A percentile compares a stretch with the other conserved stretches of the same genome.
These are phyloP conservation scores for Crotalus horridus DNA, from an alignment of 2,113 vertebrate genomes.

Conservation along the genomic window DNA sequence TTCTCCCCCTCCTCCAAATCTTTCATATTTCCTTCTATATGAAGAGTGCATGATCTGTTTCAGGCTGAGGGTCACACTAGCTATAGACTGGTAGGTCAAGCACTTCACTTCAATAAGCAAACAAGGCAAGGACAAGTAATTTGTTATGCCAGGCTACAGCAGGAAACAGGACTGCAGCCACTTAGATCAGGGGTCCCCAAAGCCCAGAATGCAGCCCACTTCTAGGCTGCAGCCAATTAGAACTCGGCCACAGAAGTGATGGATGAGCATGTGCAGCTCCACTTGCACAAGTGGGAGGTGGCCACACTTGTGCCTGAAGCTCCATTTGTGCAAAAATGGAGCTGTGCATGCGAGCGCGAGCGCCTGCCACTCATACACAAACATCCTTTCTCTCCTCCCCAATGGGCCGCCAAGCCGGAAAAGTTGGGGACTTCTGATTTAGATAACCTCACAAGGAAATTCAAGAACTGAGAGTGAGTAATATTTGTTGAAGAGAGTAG, in stretches of 20 bases:
- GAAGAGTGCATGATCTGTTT: neutral
- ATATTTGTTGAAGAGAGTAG: neutral
- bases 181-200: neutral
- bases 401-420: neutral
- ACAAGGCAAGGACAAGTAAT: neutral
- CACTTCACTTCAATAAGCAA: neutral
- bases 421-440: neutral
- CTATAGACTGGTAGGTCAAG: neutral
- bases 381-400: neutral
- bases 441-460: neutral
- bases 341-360: too few relatives aligned
- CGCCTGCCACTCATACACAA: neutral
- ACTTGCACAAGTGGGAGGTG: neutral
- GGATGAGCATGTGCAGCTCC: neutral
- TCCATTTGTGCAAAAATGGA: neutral
- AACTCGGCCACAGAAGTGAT: neutral
- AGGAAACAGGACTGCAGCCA: neutral
- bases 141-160: neutral
- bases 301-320: rapidly evolving
- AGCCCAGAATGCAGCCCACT: neutral
- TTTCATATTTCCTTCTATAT: neutral
- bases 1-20: neutral
- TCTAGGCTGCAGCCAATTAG: neutral
- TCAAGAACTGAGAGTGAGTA: neutral
- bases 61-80: neutral